These are phyloP conservation scores for Tuta absoluta DNA, from an alignment of 2,888 invertebrate genomes.

Conservation along the genomic window DNA sequence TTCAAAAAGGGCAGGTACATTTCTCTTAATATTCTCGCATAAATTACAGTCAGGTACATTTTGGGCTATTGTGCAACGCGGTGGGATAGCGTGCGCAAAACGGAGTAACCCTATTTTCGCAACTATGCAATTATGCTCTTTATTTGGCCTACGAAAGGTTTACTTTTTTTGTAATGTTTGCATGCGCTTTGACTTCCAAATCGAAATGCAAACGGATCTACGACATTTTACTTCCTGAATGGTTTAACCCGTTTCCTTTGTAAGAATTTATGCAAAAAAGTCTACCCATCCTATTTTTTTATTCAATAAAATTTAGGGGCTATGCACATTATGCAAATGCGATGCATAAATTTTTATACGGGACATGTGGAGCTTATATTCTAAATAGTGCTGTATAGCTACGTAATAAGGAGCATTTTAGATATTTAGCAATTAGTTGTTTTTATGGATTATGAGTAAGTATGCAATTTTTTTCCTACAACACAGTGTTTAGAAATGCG, in stretches of 20 bases:
- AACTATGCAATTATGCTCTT: conserved; percentile 48
- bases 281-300: conserved; percentile 82
- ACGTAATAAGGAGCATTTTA: conserved; percentile 45
- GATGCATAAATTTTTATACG: conserved; percentile 76
- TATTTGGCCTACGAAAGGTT: conserved; percentile 43
- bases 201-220: conserved; percentile 61
- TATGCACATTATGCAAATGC: conserved; percentile 82
- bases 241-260: conserved; percentile 81
- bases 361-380: conserved; percentile 44
- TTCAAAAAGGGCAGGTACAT: conserved; percentile 82
- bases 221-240: conserved; percentile 78
- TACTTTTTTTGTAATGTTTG: conserved; percentile 38
- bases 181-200: conserved; percentile 55
- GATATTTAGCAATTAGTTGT: conserved; percentile 43
- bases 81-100: conserved; percentile 53
- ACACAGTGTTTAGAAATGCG: conserved; percentile 59
- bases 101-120: conserved; percentile 44
- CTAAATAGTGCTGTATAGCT: conserved; percentile 41
- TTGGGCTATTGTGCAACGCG: conserved; percentile 73
- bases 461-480: conserved; percentile 69
- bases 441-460: conserved; percentile 69
- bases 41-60: conserved; percentile 83
- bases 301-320: conserved; percentile 81
- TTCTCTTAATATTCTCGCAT: conserved; percentile 81
- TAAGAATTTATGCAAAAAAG: conserved; percentile 82